Percentiles rank a stretch among this genome's conserved stretches.
Conservation (phyloP, 1,140 invertebrate species). For the Rhagoletis pomonella region DNA sequence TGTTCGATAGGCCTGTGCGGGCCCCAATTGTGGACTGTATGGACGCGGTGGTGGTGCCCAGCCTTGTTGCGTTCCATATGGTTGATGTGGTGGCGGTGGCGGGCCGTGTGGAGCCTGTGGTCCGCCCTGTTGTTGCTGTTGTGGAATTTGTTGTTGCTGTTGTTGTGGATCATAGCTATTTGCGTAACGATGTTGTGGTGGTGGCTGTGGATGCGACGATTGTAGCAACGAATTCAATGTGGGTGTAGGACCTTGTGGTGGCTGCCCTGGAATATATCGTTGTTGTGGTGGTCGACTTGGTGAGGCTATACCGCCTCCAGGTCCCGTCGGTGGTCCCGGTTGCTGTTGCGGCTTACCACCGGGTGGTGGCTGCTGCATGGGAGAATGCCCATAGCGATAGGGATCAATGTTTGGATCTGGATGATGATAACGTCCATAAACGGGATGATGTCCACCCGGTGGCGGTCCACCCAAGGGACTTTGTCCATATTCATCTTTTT, state of each 20-base stretch:
- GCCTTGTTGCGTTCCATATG: slow-evolving; percentile 67
- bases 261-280: slow-evolving; percentile 72
- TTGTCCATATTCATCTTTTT: slow-evolving; percentile 70
- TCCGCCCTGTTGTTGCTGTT: slow-evolving; percentile 65
- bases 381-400: slow-evolving; percentile 69
- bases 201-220: slow-evolving; percentile 81
- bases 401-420: slow-evolving; percentile 72
- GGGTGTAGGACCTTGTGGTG: slow-evolving; percentile 88
- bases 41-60: slow-evolving; percentile 72
- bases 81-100: slow-evolving; percentile 74
- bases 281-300: slow-evolving; percentile 72
- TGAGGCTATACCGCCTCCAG: slow-evolving; percentile 63
- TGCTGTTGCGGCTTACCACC: slow-evolving; percentile 62
- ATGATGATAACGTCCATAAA: slow-evolving; percentile 69
- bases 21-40: slow-evolving; percentile 72
- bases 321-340: slow-evolving; percentile 53
- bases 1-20: slow-evolving; percentile 71
- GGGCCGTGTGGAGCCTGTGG: slow-evolving; percentile 69
- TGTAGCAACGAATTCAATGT: slow-evolving; percentile 92
- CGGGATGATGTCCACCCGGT: slow-evolving; percentile 65
- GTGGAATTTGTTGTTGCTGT: slow-evolving; percentile 70
- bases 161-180: slow-evolving; percentile 74
- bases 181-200: slow-evolving; percentile 73
- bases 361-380: slow-evolving; percentile 65
- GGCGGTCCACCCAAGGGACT: slow-evolving; percentile 54